Percentiles rank a stretch among this genome's conserved stretches.
Conservation (phyloP, 1,140 invertebrate genomes). For the Holcopasites calliopsidis region DNA sequence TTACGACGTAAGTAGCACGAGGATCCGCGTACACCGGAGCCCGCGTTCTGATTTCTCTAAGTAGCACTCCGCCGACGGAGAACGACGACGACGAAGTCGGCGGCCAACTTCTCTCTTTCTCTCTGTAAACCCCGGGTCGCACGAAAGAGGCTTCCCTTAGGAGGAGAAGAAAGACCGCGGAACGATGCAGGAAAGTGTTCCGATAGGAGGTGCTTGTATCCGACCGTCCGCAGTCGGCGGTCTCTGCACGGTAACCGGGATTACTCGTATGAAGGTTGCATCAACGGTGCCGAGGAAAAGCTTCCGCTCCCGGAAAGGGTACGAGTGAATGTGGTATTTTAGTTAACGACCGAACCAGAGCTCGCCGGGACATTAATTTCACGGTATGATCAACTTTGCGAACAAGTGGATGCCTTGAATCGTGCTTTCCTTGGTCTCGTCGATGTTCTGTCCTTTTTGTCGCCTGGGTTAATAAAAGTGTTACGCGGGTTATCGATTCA, state of each 20-base stretch:
- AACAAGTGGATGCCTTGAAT: background rate
- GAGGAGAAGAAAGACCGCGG: conserved; percentile 31
- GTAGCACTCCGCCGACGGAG: conserved; percentile 72
- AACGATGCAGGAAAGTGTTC: conserved; percentile 38
- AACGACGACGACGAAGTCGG: background rate
- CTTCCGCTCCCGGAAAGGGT: conserved; percentile 8
- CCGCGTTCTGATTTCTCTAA: conserved; percentile 73
- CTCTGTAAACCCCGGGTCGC: conserved; percentile 14
- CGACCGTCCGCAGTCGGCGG: background rate
- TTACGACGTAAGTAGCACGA: conserved; percentile 66
- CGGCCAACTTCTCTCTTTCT: conserved; percentile 32
- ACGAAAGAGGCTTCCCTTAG: conserved; percentile 42
- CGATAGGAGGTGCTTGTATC: conserved; percentile 46
- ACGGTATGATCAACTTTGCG: conserved; percentile 7
- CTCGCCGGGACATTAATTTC: background rate
- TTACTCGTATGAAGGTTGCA: conserved; percentile 32
- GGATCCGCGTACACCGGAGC: conserved; percentile 58
- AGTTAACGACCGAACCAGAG: conserved; percentile 24
- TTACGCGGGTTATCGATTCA: no score
- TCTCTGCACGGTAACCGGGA: conserved; percentile 20
- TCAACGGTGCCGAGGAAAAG: conserved; percentile 26
- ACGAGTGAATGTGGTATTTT: conserved; percentile 34
- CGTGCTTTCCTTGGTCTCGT: no score
- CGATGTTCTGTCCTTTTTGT: no score
- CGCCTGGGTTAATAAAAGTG: no score